These are phyloP conservation scores for Emys orbicularis DNA, from an alignment of 2,797 vertebrate genomes.

Conservation along the genomic window DNA sequence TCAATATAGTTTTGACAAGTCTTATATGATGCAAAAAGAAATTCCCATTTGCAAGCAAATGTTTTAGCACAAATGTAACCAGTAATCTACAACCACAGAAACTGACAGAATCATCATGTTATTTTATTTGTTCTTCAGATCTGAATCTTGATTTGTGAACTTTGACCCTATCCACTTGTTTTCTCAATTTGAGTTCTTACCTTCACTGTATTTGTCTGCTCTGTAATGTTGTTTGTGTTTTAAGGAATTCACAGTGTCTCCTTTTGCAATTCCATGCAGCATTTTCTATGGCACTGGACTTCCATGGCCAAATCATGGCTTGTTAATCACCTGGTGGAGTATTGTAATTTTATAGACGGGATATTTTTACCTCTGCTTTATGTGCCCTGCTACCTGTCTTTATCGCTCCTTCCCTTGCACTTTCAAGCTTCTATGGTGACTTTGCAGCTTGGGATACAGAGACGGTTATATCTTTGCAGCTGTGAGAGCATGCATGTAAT, in stretches of 20 bases:
- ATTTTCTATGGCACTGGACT: neutral
- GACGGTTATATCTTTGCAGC: neutral
- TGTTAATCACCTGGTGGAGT: neutral
- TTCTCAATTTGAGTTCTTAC: neutral
- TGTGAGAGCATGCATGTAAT: neutral
- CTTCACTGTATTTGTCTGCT: neutral
- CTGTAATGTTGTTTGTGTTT: neutral
- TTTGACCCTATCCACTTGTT: neutral
- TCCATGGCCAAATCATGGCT: neutral
- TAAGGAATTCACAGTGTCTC: neutral
- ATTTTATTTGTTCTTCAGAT: neutral
- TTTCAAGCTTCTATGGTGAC: neutral
- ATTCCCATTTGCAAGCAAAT: constrained; percentile 16
- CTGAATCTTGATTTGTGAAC: neutral
- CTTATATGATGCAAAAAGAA: neutral
- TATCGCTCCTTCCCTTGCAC: neutral
- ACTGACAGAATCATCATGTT: neutral
- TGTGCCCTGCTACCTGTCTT: neutral
- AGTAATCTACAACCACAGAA: neutral
- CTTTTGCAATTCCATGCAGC: neutral
- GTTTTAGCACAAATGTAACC: neutral
- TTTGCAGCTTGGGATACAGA: neutral
- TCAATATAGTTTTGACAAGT: neutral
- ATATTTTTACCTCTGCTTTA: neutral
- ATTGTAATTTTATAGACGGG: neutral